A percentile compares a stretch with the other conserved stretches of the same genome.
Evolutionary conservation across 2,888 invertebrate species (phyloP).

Genomic region (Dolichopus griseipennis): DNA sequence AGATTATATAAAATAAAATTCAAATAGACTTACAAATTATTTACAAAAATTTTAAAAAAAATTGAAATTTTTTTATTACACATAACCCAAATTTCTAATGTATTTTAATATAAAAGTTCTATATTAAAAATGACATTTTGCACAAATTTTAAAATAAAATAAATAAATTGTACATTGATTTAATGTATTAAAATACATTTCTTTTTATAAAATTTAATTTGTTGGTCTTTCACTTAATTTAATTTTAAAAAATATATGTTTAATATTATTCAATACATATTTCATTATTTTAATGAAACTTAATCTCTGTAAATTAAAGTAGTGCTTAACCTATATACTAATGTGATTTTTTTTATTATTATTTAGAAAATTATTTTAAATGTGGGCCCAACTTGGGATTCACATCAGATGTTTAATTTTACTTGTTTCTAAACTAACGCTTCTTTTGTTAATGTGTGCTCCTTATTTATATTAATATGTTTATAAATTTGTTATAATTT

Average conservation of each 20-base stretch:
- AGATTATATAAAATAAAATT: too few relatives aligned
- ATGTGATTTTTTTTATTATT: not conserved
- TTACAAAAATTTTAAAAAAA: not conserved
- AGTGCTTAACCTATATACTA: not conserved
- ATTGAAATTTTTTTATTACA: not conserved
- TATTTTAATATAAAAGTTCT: not conserved
- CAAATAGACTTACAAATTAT: too few relatives aligned
- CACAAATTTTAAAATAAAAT: not conserved
- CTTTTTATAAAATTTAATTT: not conserved
- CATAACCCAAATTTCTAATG: not conserved
- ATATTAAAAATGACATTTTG: not conserved
- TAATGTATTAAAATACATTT: not conserved
- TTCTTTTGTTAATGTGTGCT: constrained; percentile 1
- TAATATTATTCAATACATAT: not conserved
- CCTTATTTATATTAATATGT: not conserved
- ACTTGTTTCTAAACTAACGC: not conserved
- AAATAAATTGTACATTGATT: constrained; percentile 1
- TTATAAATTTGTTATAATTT: not conserved
- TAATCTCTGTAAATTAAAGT: not conserved
- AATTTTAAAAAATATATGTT: not conserved
- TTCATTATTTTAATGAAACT: constrained; percentile 2
- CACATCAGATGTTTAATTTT: not conserved
- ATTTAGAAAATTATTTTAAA: constrained; percentile 3
- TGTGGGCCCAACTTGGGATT: not conserved
- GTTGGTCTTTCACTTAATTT: constrained; percentile 4